These are phyloP conservation scores for Drosophila setifemur DNA, from an alignment of 1,140 invertebrate genomes.

Conservation along the genomic window DNA sequence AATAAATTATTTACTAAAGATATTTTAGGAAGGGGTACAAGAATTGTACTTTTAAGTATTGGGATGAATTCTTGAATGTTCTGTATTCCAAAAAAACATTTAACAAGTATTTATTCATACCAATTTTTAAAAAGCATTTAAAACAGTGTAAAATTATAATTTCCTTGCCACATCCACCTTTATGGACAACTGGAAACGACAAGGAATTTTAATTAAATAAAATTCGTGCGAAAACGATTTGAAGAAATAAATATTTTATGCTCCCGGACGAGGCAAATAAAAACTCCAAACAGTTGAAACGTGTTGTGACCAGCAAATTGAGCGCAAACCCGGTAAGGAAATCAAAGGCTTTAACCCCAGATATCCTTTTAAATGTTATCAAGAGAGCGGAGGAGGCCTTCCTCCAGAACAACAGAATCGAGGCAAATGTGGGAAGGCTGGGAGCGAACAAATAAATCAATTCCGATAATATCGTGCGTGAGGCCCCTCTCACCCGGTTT, in stretches of 20 bases:
- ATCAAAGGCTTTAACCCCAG: constrained; percentile 54
- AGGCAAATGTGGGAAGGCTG: constrained; percentile 5
- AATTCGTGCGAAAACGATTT: constrained; percentile 71
- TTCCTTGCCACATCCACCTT: neutral
- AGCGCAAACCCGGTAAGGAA: constrained; percentile 29
- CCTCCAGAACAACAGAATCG: neutral
- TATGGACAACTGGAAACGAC: neutral
- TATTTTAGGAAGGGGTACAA: neutral
- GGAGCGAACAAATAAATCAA: constrained; percentile 72
- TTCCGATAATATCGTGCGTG: constrained; percentile 73
- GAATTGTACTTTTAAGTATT: no score
- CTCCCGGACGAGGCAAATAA: constrained; percentile 42
- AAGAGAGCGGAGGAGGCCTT: neutral
- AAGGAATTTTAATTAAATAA: constrained; percentile 73
- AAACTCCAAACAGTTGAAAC: constrained; percentile 53
- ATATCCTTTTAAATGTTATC: constrained; percentile 31
- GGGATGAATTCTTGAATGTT: no score
- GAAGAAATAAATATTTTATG: constrained; percentile 55
- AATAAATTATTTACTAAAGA: neutral
- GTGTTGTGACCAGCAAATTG: constrained; percentile 64
- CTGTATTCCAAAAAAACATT: no score
- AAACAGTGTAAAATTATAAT: neutral
- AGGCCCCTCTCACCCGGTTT: constrained; percentile 20
- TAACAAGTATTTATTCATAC: neutral
- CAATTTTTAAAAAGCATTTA: neutral